These are phyloP conservation scores for Vesta saturnalis DNA, from an alignment of 2,888 invertebrate species.

Conservation along the genomic window DNA sequence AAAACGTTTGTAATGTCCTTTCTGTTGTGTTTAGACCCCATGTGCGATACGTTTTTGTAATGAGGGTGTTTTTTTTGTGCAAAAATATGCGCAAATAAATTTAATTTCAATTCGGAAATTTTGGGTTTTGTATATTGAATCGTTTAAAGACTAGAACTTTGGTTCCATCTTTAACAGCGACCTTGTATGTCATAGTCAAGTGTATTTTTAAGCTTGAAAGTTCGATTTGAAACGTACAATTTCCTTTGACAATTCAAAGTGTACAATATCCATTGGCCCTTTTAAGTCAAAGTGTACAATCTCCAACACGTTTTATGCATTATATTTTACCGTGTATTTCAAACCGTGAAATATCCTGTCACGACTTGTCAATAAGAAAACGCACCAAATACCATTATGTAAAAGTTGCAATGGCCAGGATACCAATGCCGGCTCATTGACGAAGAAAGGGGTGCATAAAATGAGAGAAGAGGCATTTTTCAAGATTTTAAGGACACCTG, in stretches of 20 bases:
- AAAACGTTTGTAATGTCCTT: too few species aligned
- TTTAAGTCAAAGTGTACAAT: not conserved
- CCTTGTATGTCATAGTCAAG: not conserved
- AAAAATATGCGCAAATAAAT: too few species aligned
- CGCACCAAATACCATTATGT: not conserved
- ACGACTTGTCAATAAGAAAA: not conserved
- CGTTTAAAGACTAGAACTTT: too few species aligned
- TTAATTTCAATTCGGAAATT: too few species aligned
- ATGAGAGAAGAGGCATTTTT: not conserved
- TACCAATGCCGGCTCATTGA: not conserved
- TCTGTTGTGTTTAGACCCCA: too few species aligned
- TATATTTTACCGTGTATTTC: not conserved
- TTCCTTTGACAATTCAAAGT: not conserved
- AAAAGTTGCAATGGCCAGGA: not conserved
- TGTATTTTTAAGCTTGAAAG: not conserved
- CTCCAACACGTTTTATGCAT: not conserved
- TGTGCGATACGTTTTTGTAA: too few species aligned
- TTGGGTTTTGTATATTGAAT: too few species aligned
- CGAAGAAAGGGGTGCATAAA: not conserved
- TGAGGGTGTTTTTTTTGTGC: too few species aligned
- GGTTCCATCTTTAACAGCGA: too few species aligned
- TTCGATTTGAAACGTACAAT: not conserved
- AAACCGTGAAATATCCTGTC: not conserved
- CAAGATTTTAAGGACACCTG: not conserved
- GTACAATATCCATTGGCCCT: not conserved